These are phyloP conservation scores for Scolopax bukidnonensis DNA, from an alignment of 2,797 vertebrate genomes.

Conservation along the genomic window DNA sequence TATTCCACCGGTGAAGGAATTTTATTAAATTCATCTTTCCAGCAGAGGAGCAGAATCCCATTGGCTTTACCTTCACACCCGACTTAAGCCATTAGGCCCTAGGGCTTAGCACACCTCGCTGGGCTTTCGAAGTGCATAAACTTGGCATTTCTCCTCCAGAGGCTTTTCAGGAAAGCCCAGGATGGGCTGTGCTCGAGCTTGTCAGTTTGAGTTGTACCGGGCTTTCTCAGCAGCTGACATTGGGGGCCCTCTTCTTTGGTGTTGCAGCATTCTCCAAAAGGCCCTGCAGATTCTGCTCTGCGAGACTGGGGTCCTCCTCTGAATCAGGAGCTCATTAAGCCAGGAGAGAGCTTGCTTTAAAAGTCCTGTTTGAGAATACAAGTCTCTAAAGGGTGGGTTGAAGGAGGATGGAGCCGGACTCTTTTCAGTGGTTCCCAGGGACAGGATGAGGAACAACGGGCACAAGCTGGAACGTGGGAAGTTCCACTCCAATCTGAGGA, in stretches of 20 bases:
- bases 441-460: too few relatives aligned
- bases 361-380: too few relatives aligned
- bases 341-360: too few relatives aligned
- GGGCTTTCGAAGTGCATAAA: background rate
- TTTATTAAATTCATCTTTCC: background rate
- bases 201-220: background rate
- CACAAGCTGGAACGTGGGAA: too few relatives aligned
- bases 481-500: too few relatives aligned
- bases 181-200: background rate
- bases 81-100: background rate
- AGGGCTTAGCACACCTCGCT: fast-evolving
- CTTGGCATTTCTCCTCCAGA: background rate
- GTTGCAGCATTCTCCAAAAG: fast-evolving
- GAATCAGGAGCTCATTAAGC: fast-evolving
- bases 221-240: background rate
- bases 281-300: background rate
- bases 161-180: background rate
- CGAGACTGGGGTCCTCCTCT: too few relatives aligned
- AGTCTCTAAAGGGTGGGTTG: too few relatives aligned
- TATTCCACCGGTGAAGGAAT: background rate
- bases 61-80: background rate
- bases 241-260: background rate
- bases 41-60: background rate
- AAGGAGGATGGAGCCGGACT: too few relatives aligned
- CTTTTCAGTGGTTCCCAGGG: too few relatives aligned